Base-by-base conservation (phyloP, 30 jellyfish, hydroid and myxozoan species). In the Mastigias papua region DNA sequence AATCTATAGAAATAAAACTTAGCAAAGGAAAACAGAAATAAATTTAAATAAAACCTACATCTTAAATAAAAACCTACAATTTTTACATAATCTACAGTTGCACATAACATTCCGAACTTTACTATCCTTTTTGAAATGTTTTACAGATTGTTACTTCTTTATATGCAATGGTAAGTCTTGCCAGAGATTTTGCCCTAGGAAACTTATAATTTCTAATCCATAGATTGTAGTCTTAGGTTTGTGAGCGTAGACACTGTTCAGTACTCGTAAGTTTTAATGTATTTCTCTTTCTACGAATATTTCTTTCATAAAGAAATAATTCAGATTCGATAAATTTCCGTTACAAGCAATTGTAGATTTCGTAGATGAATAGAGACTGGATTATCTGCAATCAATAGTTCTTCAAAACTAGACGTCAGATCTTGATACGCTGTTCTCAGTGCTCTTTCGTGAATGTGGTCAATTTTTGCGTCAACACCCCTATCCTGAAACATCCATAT, bases 181-280 rank as follows among this genome's bases (percentile, higher is more conserved):
- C 80, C 90, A 80, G 28, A 80, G 81, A 64, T 80, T 60, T 80
- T 80, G 81, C 49, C 81, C 83, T 35, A 61, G 82, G 69, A 63
- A 80, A 34, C 89, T 78, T 50, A n/a, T n/a, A n/a, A n/a, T n/a
- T n/a, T n/a, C n/a, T n/a, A n/a, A n/a, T 58, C 78, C 90, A 63
- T 63, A 80, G 82, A 84, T 81, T 80, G 90, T 80, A 80, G 84
- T 80, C 90, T 84, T 63, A 61, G 83, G 83, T 80, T 80, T 80
- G 34, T 42, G 82, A 25, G 73, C 90, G 63, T 62, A 63, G 23
- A 61, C 62, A 84, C 48, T 80, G 90, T 80, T 80, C 73, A 81
- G 29, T 32, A 26, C 90, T 62, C 90, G 34, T 63, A 76, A 50
- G 88, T 54, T 63, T 29, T 34, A 69, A 33, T 80, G 35, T 80